phyloP scores from a whole-genome alignment of 2,888 invertebrate species.

The Heliconius charithonia region DNA sequence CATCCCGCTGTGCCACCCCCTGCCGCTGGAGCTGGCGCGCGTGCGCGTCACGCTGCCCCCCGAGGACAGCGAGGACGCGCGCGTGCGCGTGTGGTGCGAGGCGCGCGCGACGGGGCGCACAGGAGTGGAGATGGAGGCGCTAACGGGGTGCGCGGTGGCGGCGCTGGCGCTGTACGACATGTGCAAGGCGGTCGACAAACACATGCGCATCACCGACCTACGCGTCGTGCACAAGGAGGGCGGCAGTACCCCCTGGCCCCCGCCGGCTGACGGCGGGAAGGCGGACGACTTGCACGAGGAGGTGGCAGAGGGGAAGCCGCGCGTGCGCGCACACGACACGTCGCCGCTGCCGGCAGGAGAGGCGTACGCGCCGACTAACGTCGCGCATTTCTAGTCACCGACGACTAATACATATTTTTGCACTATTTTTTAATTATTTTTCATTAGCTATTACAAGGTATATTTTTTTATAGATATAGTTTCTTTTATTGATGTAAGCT shows the following conservation, averaged over 20 bases:
- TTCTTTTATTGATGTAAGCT: too few relatives aligned
- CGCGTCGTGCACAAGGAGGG: constrained; percentile 90
- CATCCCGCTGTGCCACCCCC: constrained; percentile 97
- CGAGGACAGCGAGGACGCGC: constrained; percentile 56
- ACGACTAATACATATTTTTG: background rate
- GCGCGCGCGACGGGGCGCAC: constrained; percentile 89
- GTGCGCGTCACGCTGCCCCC: constrained; percentile 80
- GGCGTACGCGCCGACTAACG: constrained; percentile 59
- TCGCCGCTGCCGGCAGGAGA: constrained; percentile 56
- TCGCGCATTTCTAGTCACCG: constrained; percentile 54
- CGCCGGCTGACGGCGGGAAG: background rate
- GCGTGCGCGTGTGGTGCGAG: constrained; percentile 83
- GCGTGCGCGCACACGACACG: constrained; percentile 53
- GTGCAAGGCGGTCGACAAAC: constrained; percentile 95
- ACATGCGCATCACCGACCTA: constrained; percentile 90
- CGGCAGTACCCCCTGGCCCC: constrained; percentile 81
- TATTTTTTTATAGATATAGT: background rate
- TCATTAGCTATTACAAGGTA: background rate
- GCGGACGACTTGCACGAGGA: constrained; percentile 43
- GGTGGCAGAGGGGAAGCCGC: constrained; percentile 52
- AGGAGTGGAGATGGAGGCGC: constrained; percentile 99
- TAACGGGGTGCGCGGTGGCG: constrained; percentile 94
- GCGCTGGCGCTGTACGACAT: constrained; percentile 98
- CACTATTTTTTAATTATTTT: background rate
- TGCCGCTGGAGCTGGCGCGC: constrained; percentile 87